Base-by-base conservation (phyloP, 2,888 invertebrate species). In the Morpho helenor region DNA sequence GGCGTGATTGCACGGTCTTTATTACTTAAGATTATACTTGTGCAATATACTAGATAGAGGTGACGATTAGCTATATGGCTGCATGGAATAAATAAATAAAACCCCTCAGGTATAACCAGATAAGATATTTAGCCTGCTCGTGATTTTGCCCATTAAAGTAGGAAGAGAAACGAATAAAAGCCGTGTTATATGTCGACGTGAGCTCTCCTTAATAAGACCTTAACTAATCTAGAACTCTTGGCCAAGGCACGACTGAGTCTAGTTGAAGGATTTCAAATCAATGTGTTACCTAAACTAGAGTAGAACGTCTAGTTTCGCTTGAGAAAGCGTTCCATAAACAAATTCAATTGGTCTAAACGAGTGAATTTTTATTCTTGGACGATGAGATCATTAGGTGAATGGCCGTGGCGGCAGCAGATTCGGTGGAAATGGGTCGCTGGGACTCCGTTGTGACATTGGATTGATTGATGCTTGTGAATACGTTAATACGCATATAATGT, bases 301-400 rank as follows among this genome's bases (percentile, higher is more conserved):
- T 82, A 73, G 84, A 74, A 57, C 86, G 75, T 78, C 80, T 79
- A 80, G 79, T 74, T 79, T 77, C 74, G 77, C 66, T 74, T 69
- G 76, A 80, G 84, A 87, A 86, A 86, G 82, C 77, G 79, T 76
- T 73, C 79, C 72, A 84, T 84, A 85, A 82, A 84, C 82, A 80
- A 80, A 84, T 80, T 80, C 87, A 84, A 87, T 87, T 87, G 87
- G 75, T 81, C 79, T 79, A 81, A 84, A 81, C 82, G 77, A 79
- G 77, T 74, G 75, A 81, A 73, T 80, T 87, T 86, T 87, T 87
- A 83, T 85, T 86, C 80, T 82, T 76, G 83, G 78, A 68, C 86
- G 84, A 83, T 89, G 88, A 88, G 82, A 84, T 89, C 88, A 89
- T 78, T 78, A 76, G 87, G 85, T 88, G 87, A 88, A 88, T 70